Evolutionary conservation across 2,797 vertebrate species (phyloP).

Genomic region (Epinephelus coioides): DNA sequence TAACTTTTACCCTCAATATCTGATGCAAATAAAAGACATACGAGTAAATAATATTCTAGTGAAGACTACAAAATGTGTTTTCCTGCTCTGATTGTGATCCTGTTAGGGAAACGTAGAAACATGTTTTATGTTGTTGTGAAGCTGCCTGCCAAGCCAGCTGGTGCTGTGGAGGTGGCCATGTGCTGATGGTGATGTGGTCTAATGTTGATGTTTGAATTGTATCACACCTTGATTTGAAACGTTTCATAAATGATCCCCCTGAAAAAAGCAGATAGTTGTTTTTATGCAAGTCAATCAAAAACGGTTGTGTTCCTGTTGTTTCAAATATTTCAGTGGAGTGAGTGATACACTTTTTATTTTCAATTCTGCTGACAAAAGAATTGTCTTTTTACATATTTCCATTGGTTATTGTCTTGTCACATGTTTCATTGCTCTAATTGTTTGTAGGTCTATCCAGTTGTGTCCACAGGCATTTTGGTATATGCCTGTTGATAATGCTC

Average conservation of each 20-base stretch:
- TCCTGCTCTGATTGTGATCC: constrained; percentile 10
- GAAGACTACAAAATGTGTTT: constrained; percentile 6
- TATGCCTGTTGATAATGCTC: no score
- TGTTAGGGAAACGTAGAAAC: not conserved
- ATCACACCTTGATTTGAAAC: constrained; percentile 8
- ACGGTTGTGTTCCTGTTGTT: no score
- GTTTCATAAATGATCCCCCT: not conserved
- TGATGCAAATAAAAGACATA: not conserved
- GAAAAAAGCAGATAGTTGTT: not conserved
- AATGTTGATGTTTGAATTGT: constrained; percentile 14
- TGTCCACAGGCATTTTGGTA: no score
- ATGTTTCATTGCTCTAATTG: no score
- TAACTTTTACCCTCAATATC: not conserved
- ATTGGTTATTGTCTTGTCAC: no score
- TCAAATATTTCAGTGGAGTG: no score
- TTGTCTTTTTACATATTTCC: no score
- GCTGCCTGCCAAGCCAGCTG: constrained; percentile 12
- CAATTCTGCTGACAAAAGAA: no score
- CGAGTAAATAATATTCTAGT: not conserved
- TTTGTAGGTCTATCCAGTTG: no score
- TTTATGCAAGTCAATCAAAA: no score
- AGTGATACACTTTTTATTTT: no score
- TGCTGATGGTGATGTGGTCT: constrained; percentile 11
- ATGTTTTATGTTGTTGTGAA: constrained; percentile 13
- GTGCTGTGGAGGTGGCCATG: not conserved